A percentile compares a stretch with the other conserved stretches of the same genome.
Conservation (phyloP, 1,140 invertebrate species). For the Acromyrmex heyeri region DNA sequence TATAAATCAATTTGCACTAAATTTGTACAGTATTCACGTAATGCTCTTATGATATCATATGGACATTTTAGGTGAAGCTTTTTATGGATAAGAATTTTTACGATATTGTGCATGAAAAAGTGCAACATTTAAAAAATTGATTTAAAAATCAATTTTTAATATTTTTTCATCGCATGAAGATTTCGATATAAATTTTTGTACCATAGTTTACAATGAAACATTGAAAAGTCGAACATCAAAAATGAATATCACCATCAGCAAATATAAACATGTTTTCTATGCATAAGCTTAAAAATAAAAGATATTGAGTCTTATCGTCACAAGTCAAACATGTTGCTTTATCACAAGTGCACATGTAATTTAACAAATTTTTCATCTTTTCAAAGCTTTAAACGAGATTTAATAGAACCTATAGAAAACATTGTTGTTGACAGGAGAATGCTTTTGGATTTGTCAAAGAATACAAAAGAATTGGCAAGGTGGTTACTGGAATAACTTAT, state of each 20-base stretch:
- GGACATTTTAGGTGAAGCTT: constrained; percentile 1
- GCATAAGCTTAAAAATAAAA: background rate
- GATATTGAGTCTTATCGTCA: constrained; percentile 9
- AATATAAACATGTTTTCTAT: constrained; percentile 29
- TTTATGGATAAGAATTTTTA: constrained; percentile 28
- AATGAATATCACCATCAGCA: constrained; percentile 28
- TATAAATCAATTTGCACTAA: background rate
- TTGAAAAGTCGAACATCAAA: constrained; percentile 28
- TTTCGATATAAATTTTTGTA: constrained; percentile 16
- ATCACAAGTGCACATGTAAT: background rate
- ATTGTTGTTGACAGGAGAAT: background rate
- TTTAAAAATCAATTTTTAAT: constrained; percentile 27
- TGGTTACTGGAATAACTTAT: background rate
- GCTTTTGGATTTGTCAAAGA: constrained; percentile 20
- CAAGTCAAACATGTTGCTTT: background rate
- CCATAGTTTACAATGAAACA: constrained; percentile 13
- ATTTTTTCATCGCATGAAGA: background rate
- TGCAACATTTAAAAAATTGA: background rate
- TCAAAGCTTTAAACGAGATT: background rate
- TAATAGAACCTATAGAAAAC: background rate
- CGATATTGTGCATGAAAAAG: background rate
- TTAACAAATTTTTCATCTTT: background rate
- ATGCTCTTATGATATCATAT: background rate
- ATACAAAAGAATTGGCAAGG: background rate
- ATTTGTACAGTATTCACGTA: background rate